Conservation (phyloP, 2,888 invertebrate genomes). For the Alviniconcha strummeri region DNA sequence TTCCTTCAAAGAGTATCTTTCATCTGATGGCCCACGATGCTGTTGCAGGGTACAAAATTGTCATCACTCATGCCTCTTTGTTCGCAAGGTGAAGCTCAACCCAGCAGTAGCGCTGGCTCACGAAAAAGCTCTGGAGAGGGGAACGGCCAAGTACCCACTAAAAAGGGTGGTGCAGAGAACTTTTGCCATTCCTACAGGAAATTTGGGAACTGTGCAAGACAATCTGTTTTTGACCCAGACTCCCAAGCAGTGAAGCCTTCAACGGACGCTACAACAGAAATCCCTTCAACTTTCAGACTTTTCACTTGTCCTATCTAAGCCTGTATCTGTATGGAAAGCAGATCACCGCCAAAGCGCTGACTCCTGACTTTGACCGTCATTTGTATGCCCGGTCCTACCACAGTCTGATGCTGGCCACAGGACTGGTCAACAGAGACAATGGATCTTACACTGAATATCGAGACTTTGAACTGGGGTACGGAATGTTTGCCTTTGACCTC, state of each 20-base stretch:
- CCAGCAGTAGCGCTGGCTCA: neutral
- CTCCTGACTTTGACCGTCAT: neutral
- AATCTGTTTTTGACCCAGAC: neutral
- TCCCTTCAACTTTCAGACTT: neutral
- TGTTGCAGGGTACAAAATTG: neutral
- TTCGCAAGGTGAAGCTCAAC: neutral
- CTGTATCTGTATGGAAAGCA: neutral
- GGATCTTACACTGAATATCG: too few species aligned
- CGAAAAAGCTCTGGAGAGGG: constrained; percentile 7
- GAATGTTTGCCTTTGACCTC: too few species aligned
- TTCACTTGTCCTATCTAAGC: neutral
- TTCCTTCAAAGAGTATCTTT: neutral
- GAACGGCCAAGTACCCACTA: neutral
- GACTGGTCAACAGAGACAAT: too few species aligned
- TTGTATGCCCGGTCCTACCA: neutral
- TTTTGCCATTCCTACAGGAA: neutral
- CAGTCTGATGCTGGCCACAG: too few species aligned
- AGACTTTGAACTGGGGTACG: too few species aligned
- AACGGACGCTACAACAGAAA: constrained; percentile 11
- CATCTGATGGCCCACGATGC: constrained; percentile 4
- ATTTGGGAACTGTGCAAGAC: neutral
- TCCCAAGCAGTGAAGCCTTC: neutral
- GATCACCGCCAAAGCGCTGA: neutral
- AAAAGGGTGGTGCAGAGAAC: neutral
- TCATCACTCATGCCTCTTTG: constrained; percentile 5